Percentiles rank a stretch among this genome's conserved stretches.
Evolutionary conservation across 2,888 invertebrate species (phyloP).

Genomic region (Nezara viridula): DNA sequence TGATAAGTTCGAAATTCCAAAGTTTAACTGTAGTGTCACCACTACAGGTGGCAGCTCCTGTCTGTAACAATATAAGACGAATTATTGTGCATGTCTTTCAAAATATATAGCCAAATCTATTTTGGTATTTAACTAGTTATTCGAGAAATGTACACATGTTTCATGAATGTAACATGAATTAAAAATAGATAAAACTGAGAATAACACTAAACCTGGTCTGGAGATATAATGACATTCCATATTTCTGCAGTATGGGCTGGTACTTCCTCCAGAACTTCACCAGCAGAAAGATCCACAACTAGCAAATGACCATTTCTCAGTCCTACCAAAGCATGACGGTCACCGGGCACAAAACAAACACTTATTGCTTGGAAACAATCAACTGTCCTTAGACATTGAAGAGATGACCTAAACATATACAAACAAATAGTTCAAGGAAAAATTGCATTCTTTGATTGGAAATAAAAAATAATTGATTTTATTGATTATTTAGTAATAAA

Average conservation of each 20-base stretch:
- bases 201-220: slow-evolving; percentile 78
- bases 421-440: slow-evolving; percentile 59
- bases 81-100: too few relatives aligned
- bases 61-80: slow-evolving; percentile 70
- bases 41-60: slow-evolving; percentile 87
- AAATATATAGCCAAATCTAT: too few relatives aligned
- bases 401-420: slow-evolving; percentile 73
- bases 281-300: slow-evolving; percentile 87
- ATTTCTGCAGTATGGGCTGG: slow-evolving; percentile 87
- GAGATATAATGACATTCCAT: slow-evolving; percentile 82
- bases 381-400: slow-evolving; percentile 81
- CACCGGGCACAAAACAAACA: slow-evolving; percentile 87
- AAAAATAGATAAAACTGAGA: too few relatives aligned
- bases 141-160: too few relatives aligned
- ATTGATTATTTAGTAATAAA: background rate
- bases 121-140: too few relatives aligned
- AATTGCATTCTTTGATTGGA: background rate
- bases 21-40: slow-evolving; percentile 92
- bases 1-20: slow-evolving; percentile 92
- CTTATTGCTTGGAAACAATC: slow-evolving; percentile 78
- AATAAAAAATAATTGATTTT: background rate
- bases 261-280: slow-evolving; percentile 84
- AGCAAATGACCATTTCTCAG: slow-evolving; percentile 86
- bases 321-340: slow-evolving; percentile 90
- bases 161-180: too few relatives aligned